Base-by-base conservation (phyloP, 2,113 vertebrate genomes). In the Phyllostomus hastatus region DNA sequence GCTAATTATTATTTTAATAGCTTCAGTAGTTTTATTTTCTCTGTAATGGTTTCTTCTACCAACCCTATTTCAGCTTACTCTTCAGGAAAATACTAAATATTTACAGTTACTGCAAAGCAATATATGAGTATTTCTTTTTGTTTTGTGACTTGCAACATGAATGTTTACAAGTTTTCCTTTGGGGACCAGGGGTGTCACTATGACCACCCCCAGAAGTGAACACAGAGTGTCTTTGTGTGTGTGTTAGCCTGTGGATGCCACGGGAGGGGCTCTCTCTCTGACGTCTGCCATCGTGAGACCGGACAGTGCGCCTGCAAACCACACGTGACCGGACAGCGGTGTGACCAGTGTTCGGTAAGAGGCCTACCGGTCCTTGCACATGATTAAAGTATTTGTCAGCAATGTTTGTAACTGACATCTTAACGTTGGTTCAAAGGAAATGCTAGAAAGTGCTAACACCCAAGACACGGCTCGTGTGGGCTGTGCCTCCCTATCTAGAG, bases 301-400 rank as follows among this genome's bases (percentile, higher is more conserved):
- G 99, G 99, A 0, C 84, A 98, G 85, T 99, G 99, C 95, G 90
- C 66, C 16, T 99, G 99, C 97, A 99, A 98, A 97, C 28, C 98
- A n/a, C 98, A 99, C 1, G 99, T 99, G 79, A 96, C 97, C 0
- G 99, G 99, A 96, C 98, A 97, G 57, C 98, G 87, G 79, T 99
- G 99, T 97, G 98, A 99, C 95, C 98, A 93, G 57, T 99, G 99
- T 96, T 96, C 98, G 99, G 99, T 99, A 98, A 98, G 98, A 92
- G 15, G 28, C 94, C 69, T 33, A 1, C 3, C 7, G 31, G 22
- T 16, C 50, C 24, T 66, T 10, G 35, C 7, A 0, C 20, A 20
- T 3, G 26, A 0, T 38, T 17, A 33, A 33, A 8, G 19, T 4
- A 3, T 52, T 54, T 52, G 2, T 46, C 4, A 7, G 19, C 14